phyloP scores from a whole-genome alignment of 2,797 vertebrate species.

The Cirrhinus molitorella region DNA sequence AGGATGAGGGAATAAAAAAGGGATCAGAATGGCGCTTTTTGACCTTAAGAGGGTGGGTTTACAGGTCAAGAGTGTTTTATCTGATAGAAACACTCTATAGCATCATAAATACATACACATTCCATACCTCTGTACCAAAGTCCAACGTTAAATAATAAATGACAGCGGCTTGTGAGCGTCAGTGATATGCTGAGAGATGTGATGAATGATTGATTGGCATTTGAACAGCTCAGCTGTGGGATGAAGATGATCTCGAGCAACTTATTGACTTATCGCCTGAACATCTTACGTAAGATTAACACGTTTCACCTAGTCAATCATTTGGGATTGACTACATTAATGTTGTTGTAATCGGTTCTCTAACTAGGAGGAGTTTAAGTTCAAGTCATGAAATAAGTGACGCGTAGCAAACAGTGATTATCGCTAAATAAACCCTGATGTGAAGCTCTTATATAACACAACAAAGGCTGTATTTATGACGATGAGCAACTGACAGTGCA shows the following conservation, averaged over 20 bases:
- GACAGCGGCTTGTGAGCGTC: background rate
- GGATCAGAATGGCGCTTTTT: background rate
- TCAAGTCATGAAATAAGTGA: background rate
- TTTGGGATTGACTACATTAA: conserved; percentile 2
- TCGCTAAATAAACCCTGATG: background rate
- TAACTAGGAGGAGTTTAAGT: background rate
- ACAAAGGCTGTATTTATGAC: background rate
- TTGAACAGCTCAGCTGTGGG: background rate
- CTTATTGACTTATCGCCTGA: background rate
- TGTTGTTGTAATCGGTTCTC: background rate
- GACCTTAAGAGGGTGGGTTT: background rate
- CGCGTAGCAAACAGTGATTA: background rate
- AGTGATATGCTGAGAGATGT: background rate
- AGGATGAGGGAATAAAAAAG: too few species aligned
- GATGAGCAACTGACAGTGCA: too few species aligned
- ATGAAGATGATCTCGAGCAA: background rate
- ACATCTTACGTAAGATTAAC: background rate
- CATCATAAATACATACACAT: background rate
- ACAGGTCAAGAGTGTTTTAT: background rate
- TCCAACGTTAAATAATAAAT: background rate
- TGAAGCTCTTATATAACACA: background rate
- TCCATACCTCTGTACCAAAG: background rate
- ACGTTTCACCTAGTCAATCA: background rate
- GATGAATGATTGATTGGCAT: conserved; percentile 8
- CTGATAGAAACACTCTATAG: background rate